Base-by-base conservation (phyloP, 2,797 vertebrate genomes). In the Lerista edwardsae region DNA sequence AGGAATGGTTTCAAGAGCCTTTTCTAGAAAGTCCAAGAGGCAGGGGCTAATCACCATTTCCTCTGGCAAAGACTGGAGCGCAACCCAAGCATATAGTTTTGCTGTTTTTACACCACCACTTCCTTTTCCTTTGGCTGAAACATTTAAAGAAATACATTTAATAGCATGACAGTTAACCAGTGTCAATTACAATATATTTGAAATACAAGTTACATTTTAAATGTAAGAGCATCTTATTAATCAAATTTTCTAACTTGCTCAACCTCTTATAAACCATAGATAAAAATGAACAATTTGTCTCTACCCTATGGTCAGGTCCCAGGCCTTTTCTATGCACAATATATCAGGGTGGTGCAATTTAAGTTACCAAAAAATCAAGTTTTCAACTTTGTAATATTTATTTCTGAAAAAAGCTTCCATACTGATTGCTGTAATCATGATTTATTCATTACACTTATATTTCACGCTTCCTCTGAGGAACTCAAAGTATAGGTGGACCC, bases 1-100 rank as follows among this genome's bases (percentile, higher is more conserved):
- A 0, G 99, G 99, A 91, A 99, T 99, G 84, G 98, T 99, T 95
- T 99, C 99, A 88, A 99, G 95, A 1, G 98, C 98, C 94, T 99
- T 99, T 90, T 99, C 99, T 88, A 99, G 94, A 76, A 99, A 99
- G 93, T 99, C 99, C 88, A 99, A 94, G 47, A 99, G 93, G 92
- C 98, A 99, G 11, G 99, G 99, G 77, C 98, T 99, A 92, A 99
- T 99, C 75, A 99, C 99, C 99, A 99, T 99, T 92, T 99, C 99
- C 90, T 99, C 98, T 2, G 99, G 99, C 86, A 99, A 94, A 0
- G 99, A 99, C 94, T 99, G 99, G 14, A 99, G 97, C 0, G 99
- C 98, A 87, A 99, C 99, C 99, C 99, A 99, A 1, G 98, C 99
- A 0, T 99, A 99, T 6, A 99, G 95, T 90, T 99, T 99, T 74